phyloP scores from a whole-genome alignment of 2,888 invertebrate genomes.

The Pachydiplax longipennis region DNA sequence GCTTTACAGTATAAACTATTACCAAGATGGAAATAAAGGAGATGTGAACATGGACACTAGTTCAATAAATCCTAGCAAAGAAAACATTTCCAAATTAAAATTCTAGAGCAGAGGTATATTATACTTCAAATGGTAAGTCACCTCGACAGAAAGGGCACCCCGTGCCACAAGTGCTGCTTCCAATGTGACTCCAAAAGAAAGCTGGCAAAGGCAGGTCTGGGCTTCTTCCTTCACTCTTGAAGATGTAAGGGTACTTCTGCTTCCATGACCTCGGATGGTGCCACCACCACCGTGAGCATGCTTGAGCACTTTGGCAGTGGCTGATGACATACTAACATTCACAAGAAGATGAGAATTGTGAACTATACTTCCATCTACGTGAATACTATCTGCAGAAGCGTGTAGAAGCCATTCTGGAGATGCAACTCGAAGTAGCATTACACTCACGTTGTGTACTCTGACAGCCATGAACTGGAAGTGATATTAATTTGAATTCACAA shows the following conservation, averaged over 20 bases:
- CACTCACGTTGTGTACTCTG: constrained; percentile 77
- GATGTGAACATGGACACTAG: too few relatives aligned
- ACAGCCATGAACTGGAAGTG: constrained; percentile 80
- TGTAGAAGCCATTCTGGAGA: constrained; percentile 75
- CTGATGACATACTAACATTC: constrained; percentile 71
- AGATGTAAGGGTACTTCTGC: constrained; percentile 51
- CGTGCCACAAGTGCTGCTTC: constrained; percentile 82
- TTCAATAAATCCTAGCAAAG: too few relatives aligned
- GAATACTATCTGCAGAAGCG: constrained; percentile 73
- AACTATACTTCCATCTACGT: constrained; percentile 73
- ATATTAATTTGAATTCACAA: background rate
- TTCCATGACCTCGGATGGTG: constrained; percentile 45
- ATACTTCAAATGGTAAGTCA: constrained; percentile 55
- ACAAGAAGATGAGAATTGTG: constrained; percentile 75
- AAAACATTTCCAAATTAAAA: too few relatives aligned
- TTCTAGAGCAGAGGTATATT: too few relatives aligned
- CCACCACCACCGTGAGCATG: constrained; percentile 57
- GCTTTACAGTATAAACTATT: too few relatives aligned
- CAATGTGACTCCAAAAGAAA: constrained; percentile 75
- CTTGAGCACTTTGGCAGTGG: constrained; percentile 68
- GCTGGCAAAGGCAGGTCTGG: constrained; percentile 75
- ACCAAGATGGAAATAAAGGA: too few relatives aligned
- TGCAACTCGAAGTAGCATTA: constrained; percentile 68
- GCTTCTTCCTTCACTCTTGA: constrained; percentile 53
- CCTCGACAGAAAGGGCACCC: constrained; percentile 85